Percentiles rank a stretch among this genome's conserved stretches.
These are phyloP conservation scores for Crocidura indochinensis DNA, from an alignment of 2,797 vertebrate species.

Conservation along the genomic window DNA sequence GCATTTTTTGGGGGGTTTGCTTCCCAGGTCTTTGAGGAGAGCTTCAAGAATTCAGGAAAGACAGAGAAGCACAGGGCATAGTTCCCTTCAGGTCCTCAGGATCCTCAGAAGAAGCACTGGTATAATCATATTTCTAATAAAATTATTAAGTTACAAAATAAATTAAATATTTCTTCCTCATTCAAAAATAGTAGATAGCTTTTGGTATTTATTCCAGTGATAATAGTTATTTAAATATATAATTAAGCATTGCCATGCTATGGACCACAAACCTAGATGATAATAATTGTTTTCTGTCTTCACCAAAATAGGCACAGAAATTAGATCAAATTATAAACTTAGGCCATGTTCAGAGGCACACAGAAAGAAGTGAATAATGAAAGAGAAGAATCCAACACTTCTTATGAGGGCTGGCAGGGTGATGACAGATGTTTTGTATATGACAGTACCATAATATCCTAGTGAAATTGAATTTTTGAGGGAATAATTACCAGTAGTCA, in stretches of 20 bases:
- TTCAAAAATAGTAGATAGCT: slow-evolving; percentile 12
- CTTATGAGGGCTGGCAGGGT: background rate
- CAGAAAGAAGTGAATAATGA: background rate
- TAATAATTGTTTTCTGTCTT: background rate
- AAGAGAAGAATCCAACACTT: background rate
- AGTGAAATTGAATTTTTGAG: too few species aligned
- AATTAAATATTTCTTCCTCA: slow-evolving; percentile 34
- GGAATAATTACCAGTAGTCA: too few species aligned
- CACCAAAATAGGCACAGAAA: background rate
- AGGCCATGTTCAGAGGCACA: background rate
- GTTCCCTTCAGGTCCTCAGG: too few species aligned
- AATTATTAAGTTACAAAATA: slow-evolving; percentile 13
- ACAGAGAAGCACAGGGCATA: too few species aligned
- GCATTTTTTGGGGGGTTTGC: too few species aligned
- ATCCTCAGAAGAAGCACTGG: too few species aligned
- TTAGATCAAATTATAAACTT: too few species aligned
- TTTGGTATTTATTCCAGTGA: slow-evolving; percentile 28
- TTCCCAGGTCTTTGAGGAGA: too few species aligned
- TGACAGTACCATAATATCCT: background rate
- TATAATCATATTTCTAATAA: background rate
- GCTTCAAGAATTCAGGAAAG: too few species aligned
- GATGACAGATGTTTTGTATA: background rate
- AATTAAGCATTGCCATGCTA: background rate
- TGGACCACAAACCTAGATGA: background rate
- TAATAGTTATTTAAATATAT: slow-evolving; percentile 19